phyloP scores from a whole-genome alignment of 1,140 invertebrate genomes.

The Tribolium madens region DNA sequence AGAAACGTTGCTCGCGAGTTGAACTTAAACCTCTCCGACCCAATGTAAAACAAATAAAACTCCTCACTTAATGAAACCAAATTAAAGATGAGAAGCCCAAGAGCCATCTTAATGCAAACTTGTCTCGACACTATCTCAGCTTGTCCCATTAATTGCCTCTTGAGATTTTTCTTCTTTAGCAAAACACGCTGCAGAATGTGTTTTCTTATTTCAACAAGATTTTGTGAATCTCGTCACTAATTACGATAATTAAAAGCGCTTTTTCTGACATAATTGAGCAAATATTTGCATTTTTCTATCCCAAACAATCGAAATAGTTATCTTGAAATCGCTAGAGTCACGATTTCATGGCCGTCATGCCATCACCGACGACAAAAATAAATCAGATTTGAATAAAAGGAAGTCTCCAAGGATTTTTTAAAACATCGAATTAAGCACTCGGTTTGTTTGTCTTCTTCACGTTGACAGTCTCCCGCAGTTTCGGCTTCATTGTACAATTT shows the following conservation, averaged over 20 bases:
- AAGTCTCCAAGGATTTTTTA: slow-evolving; percentile 6
- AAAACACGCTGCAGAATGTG: background rate
- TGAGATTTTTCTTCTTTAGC: background rate
- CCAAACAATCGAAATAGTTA: too few species aligned
- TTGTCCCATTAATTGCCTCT: background rate
- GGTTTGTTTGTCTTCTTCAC: slow-evolving; percentile 6
- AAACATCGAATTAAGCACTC: slow-evolving; percentile 5
- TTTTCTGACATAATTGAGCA: background rate
- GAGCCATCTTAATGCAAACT: slow-evolving; percentile 3
- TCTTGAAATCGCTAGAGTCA: background rate
- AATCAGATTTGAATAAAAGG: slow-evolving; percentile 27
- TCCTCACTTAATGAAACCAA: background rate
- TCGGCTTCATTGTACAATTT: slow-evolving; percentile 19
- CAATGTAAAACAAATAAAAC: slow-evolving; percentile 7
- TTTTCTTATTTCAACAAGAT: background rate
- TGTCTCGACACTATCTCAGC: background rate
- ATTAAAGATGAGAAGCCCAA: background rate
- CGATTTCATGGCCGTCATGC: slow-evolving; percentile 2
- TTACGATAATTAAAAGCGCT: background rate
- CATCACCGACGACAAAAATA: slow-evolving; percentile 21
- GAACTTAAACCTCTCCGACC: background rate
- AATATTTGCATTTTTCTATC: too few species aligned
- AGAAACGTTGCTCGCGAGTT: background rate
- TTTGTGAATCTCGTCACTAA: background rate
- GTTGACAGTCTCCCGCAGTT: slow-evolving; percentile 5